phyloP scores from a whole-genome alignment of 2,888 invertebrate species.

The Alviniconcha strummeri region DNA sequence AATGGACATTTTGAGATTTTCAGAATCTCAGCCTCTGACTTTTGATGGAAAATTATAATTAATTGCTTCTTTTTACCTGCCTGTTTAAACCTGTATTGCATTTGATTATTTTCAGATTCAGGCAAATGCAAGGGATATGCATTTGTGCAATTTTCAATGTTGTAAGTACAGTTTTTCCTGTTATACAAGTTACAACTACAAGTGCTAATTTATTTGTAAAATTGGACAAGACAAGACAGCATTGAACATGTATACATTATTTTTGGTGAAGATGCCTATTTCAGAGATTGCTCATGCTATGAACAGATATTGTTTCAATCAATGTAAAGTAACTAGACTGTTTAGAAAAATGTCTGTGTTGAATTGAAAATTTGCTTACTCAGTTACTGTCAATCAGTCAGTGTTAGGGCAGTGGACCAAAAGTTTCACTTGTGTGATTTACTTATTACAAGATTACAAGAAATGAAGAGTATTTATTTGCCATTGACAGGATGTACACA shows the following conservation, averaged over 20 bases:
- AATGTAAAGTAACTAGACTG: no score
- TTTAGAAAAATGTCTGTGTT: neutral
- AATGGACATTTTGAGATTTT: no score
- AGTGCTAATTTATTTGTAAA: no score
- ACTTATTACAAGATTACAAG: neutral
- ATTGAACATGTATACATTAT: no score
- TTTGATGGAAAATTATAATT: neutral
- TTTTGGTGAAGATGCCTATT: no score
- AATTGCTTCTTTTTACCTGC: neutral
- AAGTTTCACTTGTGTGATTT: neutral
- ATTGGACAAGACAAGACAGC: no score
- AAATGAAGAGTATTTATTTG: no score
- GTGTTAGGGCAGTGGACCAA: neutral
- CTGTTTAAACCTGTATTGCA: neutral
- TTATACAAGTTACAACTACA: neutral
- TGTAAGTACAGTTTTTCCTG: constrained; percentile 50
- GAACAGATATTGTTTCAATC: no score
- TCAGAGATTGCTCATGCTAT: no score
- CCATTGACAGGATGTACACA: no score
- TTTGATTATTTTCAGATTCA: constrained; percentile 49
- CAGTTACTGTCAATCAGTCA: no score
- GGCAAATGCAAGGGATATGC: constrained; percentile 65
- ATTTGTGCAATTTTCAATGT: constrained; percentile 60
- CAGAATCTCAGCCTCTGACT: no score
- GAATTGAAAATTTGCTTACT: neutral